Evolutionary conservation across 2,797 vertebrate genomes (phyloP), one percentile per base, ranked within the genome.

Genomic region (Cichlasoma orientale): DNA sequence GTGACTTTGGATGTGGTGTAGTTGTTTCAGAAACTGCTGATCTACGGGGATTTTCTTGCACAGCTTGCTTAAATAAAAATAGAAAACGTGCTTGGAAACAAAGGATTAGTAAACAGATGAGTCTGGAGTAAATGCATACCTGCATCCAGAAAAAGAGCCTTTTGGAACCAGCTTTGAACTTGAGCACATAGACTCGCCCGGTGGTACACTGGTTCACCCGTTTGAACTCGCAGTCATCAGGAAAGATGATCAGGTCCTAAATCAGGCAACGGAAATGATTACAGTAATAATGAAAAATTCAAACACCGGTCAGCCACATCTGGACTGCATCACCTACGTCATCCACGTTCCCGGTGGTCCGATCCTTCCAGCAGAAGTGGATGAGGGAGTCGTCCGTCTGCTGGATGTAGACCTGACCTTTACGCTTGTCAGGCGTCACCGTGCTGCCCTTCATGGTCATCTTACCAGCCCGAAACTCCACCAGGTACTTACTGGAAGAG

Each of bases 61-160:
- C 29, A 33, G 33, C 8, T 19, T 13, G 7, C 9, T 66, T 27
- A 14, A 2, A 27, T 27, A 44, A 44, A 25, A 66, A 47, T 14
- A 27, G 5, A 66, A 12, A 66, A 66, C 21, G 2, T 66, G 61
- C 16, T 11, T 44, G 10, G n/a, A 54, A 78, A 54, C 18, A 54
- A 23, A 23, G 31, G 16, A 41, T 50, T 18, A 18, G 25, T 21
- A 8, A 23, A 44, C 21, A 12, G 54, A 4, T 1, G 1, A 14
- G 3, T 10, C 6, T 50, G 73, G 36, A 69, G 36, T 13, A 38
- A 68, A 25, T 76, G n/a, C 36, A 6, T 69, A 99, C 98, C 97
- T 99, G 98, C 97, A 99, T 99, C 98, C 98, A 99, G 89, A 99
- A 99, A 95, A 99, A 99, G 69, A 99, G 97, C 19, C 98, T 95